phyloP scores from a whole-genome alignment of 2,113 vertebrate species.

The Pygoscelis adeliae region DNA sequence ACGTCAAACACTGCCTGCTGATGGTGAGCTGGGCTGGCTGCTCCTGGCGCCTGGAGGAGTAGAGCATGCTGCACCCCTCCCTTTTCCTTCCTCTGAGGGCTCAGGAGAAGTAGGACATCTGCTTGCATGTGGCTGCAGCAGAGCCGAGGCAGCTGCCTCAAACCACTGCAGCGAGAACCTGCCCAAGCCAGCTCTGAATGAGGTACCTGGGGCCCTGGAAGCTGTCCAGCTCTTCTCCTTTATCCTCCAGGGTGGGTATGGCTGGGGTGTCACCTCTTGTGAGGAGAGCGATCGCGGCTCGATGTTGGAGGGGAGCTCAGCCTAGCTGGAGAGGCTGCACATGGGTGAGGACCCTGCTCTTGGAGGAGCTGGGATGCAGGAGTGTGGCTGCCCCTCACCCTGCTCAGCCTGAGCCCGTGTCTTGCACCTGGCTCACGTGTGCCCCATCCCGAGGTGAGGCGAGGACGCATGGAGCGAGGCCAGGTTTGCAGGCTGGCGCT shows the following conservation, averaged over 20 bases:
- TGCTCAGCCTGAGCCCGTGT: neutral
- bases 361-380: neutral
- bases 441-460: accelerated
- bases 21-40: neutral
- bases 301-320: neutral
- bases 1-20: neutral
- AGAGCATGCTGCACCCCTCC: neutral
- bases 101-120: neutral
- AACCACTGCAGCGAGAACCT: neutral
- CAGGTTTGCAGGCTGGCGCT: neutral
- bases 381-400: neutral
- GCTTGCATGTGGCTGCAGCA: neutral
- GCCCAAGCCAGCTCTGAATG: neutral
- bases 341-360: neutral
- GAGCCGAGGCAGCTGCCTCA: neutral
- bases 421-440: neutral
- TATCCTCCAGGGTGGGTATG: neutral
- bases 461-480: neutral
- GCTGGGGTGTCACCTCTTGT: neutral
- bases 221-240: neutral
- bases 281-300: neutral
- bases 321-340: neutral
- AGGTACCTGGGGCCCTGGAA: neutral
- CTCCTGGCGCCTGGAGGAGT: neutral
- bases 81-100: neutral